phyloP scores from a whole-genome alignment of 2,888 invertebrate species.

The Epinotia brunnichana region DNA sequence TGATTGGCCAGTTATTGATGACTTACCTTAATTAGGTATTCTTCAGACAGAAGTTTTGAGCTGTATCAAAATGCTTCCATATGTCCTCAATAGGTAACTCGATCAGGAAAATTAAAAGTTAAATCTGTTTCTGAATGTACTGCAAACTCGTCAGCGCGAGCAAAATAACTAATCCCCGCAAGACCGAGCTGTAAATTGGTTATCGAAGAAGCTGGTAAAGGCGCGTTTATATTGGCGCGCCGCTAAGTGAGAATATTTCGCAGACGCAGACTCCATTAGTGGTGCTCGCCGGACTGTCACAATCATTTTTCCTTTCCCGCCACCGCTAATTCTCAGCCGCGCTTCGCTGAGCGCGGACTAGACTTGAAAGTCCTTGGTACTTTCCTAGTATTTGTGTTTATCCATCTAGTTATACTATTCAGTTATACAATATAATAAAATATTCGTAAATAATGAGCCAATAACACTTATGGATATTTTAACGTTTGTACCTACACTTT shows the following conservation, averaged over 20 bases:
- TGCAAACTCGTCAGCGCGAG: background rate
- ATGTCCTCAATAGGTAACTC: no score
- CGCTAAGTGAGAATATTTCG: slow-evolving; percentile 78
- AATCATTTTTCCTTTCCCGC: slow-evolving; percentile 84
- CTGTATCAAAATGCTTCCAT: background rate
- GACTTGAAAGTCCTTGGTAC: slow-evolving; percentile 58
- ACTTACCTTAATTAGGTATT: no score
- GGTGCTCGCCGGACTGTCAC: slow-evolving; percentile 83
- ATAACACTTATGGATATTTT: no score
- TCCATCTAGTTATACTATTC: no score
- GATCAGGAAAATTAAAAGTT: background rate
- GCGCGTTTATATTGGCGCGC: slow-evolving; percentile 53
- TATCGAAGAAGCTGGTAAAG: slow-evolving; percentile 45
- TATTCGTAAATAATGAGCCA: no score
- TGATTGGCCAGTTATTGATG: no score
- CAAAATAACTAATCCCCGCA: background rate
- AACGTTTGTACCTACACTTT: no score
- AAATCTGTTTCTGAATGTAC: background rate
- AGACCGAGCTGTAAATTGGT: slow-evolving; percentile 33
- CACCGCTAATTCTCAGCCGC: slow-evolving; percentile 81
- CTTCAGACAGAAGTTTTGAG: no score
- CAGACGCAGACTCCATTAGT: slow-evolving; percentile 82
- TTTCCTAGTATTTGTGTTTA: no score
- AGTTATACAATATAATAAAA: no score
- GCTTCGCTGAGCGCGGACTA: slow-evolving; percentile 72